Percentiles rank a stretch among this genome's conserved stretches.
phyloP scores from a whole-genome alignment of 2,888 invertebrate species.

The Agonopterix alstromeriana region DNA sequence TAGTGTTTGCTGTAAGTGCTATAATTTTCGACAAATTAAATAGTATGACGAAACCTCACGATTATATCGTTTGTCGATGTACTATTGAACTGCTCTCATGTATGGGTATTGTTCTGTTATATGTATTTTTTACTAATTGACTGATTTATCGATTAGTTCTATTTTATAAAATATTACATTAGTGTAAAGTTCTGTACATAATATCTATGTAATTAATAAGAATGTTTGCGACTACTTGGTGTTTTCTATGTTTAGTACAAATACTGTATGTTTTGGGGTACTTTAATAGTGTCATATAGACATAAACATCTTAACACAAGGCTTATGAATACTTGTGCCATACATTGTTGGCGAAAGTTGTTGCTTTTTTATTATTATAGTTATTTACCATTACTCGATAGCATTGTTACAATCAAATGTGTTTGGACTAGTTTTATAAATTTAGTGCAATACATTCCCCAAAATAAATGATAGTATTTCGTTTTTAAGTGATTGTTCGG shows the following conservation, averaged over 20 bases:
- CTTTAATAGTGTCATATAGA: slow-evolving; percentile 20
- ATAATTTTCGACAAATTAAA: too few relatives aligned
- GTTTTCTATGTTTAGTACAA: slow-evolving; percentile 39
- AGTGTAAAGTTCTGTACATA: slow-evolving; percentile 34
- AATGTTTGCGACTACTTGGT: slow-evolving; percentile 30
- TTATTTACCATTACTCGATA: background rate
- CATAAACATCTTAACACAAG: slow-evolving; percentile 11
- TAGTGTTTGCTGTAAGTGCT: too few relatives aligned
- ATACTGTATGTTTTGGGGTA: slow-evolving; percentile 44
- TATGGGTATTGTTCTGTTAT: too few relatives aligned
- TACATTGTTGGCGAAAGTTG: slow-evolving; percentile 19
- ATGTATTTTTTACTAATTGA: slow-evolving; percentile 51
- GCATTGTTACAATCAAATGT: background rate
- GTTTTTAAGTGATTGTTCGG: background rate
- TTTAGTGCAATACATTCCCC: slow-evolving; percentile 56
- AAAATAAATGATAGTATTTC: slow-evolving; percentile 35
- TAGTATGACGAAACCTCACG: too few relatives aligned
- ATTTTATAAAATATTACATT: slow-evolving; percentile 24
- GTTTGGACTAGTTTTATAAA: slow-evolving; percentile 14
- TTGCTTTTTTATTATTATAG: background rate
- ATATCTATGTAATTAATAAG: slow-evolving; percentile 28
- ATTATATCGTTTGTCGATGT: too few relatives aligned
- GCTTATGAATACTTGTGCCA: slow-evolving; percentile 32
- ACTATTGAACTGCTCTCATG: too few relatives aligned
- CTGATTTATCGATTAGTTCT: slow-evolving; percentile 55